Conservation (phyloP, 1,140 invertebrate species). For the Sycophila sp. region DNA sequence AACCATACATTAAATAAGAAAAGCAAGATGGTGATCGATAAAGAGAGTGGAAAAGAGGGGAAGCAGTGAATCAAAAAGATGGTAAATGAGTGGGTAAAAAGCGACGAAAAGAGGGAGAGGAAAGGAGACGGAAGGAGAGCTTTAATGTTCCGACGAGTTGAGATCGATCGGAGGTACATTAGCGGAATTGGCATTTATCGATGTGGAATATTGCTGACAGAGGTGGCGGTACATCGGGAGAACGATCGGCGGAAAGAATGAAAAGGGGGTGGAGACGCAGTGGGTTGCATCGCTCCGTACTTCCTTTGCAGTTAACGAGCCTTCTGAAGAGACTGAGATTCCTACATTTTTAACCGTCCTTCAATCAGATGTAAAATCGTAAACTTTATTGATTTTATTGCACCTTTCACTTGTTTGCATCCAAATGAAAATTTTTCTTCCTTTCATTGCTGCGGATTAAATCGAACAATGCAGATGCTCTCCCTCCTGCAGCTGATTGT, state of each 20-base stretch:
- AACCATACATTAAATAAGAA: not conserved
- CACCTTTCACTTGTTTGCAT: not conserved
- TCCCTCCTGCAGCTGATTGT: too few relatives aligned
- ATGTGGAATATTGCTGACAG: conserved; percentile 36
- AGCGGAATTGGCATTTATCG: conserved; percentile 36
- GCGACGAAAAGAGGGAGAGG: not conserved
- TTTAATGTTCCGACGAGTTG: conserved; percentile 25
- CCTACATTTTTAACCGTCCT: not conserved
- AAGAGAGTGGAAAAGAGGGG: not conserved
- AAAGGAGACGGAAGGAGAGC: not conserved
- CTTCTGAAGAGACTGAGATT: conserved; percentile 4
- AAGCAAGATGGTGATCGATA: not conserved
- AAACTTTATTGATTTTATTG: not conserved
- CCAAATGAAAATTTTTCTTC: not conserved
- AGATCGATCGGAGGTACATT: conserved; percentile 32
- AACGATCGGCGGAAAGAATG: not conserved
- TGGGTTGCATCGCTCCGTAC: not conserved
- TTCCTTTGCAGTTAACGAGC: conserved; percentile 6
- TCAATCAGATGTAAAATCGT: not conserved
- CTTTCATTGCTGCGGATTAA: not conserved
- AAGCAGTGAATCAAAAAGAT: not conserved
- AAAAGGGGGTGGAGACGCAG: not conserved
- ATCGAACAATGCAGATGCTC: too few relatives aligned
- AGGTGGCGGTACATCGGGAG: conserved; percentile 1
- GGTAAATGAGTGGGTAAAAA: not conserved